These are phyloP conservation scores for Actenoides lindsayi DNA, from an alignment of 2,113 vertebrate species.

Conservation along the genomic window DNA sequence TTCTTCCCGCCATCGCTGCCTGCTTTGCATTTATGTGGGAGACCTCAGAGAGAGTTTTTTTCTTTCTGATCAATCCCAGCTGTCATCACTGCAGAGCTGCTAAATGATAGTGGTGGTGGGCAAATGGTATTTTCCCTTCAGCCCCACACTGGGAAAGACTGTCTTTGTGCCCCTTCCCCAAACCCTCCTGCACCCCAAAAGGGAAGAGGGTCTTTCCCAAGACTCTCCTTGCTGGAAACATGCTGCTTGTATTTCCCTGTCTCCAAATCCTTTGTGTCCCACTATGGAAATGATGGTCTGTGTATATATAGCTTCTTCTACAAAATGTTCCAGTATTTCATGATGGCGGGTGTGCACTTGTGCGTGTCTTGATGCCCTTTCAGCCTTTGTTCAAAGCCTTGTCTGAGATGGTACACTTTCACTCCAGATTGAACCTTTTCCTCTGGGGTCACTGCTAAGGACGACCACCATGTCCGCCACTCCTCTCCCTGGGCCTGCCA, in stretches of 20 bases:
- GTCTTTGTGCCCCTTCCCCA: neutral
- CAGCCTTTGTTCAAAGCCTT: neutral
- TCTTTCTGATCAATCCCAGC: constrained; percentile 38
- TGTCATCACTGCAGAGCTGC: neutral
- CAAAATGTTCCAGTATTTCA: neutral
- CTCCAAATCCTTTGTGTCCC: neutral
- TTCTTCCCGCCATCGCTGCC: neutral
- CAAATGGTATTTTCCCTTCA: neutral
- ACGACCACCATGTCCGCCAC: neutral
- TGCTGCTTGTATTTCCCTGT: neutral
- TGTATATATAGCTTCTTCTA: neutral
- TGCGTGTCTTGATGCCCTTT: neutral
- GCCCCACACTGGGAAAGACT: neutral
- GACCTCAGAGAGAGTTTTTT: constrained; percentile 12
- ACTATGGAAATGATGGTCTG: neutral
- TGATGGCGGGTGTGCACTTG: fast-evolving
- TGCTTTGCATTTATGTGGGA: constrained; percentile 53
- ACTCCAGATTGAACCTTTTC: neutral
- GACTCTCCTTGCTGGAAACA: neutral
- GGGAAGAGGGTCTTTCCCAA: neutral
- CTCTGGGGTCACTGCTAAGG: neutral
- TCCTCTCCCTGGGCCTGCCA: too few species aligned
- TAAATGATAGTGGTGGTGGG: neutral
- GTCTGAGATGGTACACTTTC: neutral
- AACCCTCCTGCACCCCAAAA: neutral